These are phyloP conservation scores for Troglohyphantes excavatus DNA, from an alignment of 2,888 invertebrate species.

Conservation along the genomic window DNA sequence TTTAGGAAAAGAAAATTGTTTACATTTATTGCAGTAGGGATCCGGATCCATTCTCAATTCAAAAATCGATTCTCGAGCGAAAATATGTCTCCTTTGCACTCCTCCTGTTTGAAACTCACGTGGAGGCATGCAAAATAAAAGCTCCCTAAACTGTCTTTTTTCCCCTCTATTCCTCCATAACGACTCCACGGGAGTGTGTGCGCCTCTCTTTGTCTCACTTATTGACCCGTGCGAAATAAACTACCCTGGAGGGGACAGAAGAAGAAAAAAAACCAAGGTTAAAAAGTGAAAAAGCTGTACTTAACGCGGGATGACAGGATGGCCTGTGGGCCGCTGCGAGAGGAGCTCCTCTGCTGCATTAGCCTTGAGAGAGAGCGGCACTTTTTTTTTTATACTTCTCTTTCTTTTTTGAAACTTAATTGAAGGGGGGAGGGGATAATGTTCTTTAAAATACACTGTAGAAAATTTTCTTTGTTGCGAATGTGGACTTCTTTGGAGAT, in stretches of 20 bases:
- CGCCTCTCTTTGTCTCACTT: background rate
- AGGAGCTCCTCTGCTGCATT: background rate
- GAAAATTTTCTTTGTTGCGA: background rate
- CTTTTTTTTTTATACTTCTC: too few species aligned
- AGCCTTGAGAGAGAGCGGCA: background rate
- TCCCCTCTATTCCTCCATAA: background rate
- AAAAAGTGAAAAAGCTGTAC: background rate
- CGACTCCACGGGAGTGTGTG: background rate
- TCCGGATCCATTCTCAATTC: too few species aligned
- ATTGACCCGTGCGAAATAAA: constrained; percentile 9
- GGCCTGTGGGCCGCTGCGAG: background rate
- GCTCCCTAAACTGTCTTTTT: background rate
- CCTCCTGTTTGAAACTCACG: too few species aligned
- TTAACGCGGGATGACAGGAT: constrained; percentile 9
- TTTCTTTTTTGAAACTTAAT: background rate
- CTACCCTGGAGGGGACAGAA: too few species aligned
- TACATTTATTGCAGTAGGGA: too few species aligned
- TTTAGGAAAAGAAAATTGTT: too few species aligned
- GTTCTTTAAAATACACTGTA: background rate
- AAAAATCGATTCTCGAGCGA: too few species aligned
- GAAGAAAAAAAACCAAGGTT: constrained; percentile 3
- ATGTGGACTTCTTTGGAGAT: background rate
- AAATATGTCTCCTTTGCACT: too few species aligned
- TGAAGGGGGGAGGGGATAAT: background rate
- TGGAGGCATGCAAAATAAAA: background rate